phyloP scores from a whole-genome alignment of 2,113 vertebrate species.

The Osmerus mordax region DNA sequence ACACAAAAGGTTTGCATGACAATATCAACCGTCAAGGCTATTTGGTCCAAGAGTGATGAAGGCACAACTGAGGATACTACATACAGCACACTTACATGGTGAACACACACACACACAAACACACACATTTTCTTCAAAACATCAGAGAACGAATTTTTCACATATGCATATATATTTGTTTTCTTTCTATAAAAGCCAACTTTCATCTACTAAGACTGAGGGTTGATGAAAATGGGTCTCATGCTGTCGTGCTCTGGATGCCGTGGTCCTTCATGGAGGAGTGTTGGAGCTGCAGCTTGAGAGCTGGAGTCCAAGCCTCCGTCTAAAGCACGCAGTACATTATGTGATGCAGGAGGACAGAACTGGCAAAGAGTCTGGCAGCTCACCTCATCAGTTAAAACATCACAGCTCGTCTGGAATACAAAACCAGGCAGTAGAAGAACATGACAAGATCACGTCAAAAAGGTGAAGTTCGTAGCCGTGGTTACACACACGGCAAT shows the following conservation, averaged over 20 bases:
- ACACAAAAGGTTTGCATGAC: slow-evolving; percentile 2
- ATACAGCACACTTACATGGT: slow-evolving; percentile 12
- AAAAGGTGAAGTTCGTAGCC: neutral
- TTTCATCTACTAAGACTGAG: no score
- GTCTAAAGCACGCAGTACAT: no score
- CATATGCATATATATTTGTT: neutral
- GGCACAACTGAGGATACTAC: slow-evolving; percentile 35
- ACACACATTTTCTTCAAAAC: neutral
- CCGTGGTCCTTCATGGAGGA: no score
- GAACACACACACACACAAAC: neutral
- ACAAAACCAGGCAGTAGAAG: no score
- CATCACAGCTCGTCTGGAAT: neutral
- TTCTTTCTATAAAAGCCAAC: no score
- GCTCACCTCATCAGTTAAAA: neutral
- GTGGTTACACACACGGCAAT: no score
- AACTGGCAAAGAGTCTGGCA: no score
- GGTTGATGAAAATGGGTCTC: no score
- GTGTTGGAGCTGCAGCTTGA: no score
- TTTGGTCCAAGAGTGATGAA: slow-evolving; percentile 26
- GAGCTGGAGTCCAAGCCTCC: no score
- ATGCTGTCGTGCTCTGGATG: no score
- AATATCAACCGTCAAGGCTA: slow-evolving; percentile 15
- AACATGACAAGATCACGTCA: neutral
- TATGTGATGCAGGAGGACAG: no score
- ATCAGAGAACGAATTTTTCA: neutral